phyloP scores from a whole-genome alignment of 2,113 vertebrate species.

The Cathartes aura region DNA sequence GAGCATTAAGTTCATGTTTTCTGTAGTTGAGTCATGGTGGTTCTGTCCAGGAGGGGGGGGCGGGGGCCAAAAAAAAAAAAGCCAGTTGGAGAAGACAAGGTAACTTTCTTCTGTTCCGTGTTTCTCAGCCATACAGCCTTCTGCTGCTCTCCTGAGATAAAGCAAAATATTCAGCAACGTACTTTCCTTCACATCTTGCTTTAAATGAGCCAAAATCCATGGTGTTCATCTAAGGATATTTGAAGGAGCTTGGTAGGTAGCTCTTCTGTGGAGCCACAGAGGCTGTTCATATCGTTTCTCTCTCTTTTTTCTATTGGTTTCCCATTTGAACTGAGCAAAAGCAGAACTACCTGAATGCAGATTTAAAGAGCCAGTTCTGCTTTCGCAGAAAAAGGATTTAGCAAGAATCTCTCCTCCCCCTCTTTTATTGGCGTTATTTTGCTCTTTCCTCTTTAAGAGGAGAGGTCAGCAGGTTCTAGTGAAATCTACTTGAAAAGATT shows the following conservation, averaged over 20 bases:
- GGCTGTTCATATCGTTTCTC: neutral
- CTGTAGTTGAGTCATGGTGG: neutral
- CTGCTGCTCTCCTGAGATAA: neutral
- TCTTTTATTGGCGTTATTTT: neutral
- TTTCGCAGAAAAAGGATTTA: neutral
- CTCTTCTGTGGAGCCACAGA: neutral
- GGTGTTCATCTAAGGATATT: neutral
- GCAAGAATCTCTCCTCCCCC: neutral
- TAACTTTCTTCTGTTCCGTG: neutral
- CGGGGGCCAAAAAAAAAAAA: neutral
- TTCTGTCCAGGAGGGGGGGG: neutral
- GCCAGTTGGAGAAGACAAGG: neutral
- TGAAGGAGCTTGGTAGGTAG: neutral
- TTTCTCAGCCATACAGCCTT: neutral
- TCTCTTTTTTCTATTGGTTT: neutral
- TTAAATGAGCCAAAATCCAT: neutral
- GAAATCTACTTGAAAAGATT: neutral
- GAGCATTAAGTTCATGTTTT: neutral
- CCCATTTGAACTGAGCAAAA: neutral
- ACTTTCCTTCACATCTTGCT: neutral
- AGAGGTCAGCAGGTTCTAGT: neutral
- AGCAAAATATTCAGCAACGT: neutral
- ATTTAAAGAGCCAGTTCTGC: neutral
- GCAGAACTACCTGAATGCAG: slow-evolving; percentile 3
- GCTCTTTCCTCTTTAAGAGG: neutral